A percentile compares a stretch with the other conserved stretches of the same genome.
phyloP scores from a whole-genome alignment of 1,140 invertebrate genomes.

The Bradynema listronoti region DNA sequence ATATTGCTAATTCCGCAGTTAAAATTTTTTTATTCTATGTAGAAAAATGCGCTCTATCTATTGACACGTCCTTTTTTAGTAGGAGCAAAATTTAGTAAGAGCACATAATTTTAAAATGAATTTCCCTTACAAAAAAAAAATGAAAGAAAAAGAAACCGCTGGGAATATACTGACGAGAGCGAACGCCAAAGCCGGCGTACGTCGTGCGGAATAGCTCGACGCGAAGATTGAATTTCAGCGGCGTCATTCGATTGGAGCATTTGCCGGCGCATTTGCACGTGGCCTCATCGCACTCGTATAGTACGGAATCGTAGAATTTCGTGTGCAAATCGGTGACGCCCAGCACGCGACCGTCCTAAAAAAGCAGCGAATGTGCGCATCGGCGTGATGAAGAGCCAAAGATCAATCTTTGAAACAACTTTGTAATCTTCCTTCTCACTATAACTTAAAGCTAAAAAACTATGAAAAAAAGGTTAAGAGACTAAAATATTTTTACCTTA shows the following conservation, averaged over 20 bases:
- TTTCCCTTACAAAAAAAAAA: no score
- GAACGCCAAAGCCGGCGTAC: constrained; percentile 24
- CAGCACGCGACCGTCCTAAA: constrained; percentile 16
- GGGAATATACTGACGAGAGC: constrained; percentile 30
- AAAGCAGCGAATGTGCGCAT: no score
- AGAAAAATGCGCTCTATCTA: no score
- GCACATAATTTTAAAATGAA: no score
- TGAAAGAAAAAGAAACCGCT: constrained; percentile 10
- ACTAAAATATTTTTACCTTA: constrained; percentile 10
- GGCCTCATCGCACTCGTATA: constrained; percentile 25
- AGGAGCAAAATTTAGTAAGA: no score
- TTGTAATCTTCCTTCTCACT: no score
- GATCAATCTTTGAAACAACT: no score
- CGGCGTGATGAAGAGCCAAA: no score
- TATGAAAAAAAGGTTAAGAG: constrained; percentile 7
- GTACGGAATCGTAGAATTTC: constrained; percentile 3
- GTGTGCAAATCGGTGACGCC: neutral
- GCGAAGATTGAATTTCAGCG: constrained; percentile 18
- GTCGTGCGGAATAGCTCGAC: constrained; percentile 25
- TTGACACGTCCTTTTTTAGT: neutral
- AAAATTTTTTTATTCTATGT: no score
- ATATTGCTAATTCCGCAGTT: no score
- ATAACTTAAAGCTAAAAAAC: no score
- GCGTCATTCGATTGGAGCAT: constrained; percentile 21
- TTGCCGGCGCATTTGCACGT: constrained; percentile 24